Evolutionary conservation across 1,140 invertebrate species (phyloP).

Genomic region (Cyclina sinensis): DNA sequence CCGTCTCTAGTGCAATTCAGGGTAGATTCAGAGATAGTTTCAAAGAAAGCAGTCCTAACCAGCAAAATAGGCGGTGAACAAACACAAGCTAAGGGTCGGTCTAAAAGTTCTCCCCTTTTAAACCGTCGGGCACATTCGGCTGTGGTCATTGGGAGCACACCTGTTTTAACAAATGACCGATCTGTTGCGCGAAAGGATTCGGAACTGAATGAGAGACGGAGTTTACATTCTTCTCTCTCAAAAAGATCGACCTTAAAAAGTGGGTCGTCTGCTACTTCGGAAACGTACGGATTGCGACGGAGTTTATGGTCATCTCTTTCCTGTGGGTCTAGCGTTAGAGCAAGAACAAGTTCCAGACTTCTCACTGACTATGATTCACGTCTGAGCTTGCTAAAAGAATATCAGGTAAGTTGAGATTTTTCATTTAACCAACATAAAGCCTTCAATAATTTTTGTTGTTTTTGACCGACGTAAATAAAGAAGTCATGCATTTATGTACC

Average conservation of each 20-base stretch:
- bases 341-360: not conserved
- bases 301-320: conserved; percentile 1
- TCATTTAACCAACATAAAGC: not conserved
- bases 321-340: not conserved
- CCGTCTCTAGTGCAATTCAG: not conserved
- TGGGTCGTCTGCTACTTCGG: not conserved
- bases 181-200: not conserved
- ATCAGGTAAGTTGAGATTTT: conserved; percentile 38
- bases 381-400: conserved; percentile 33
- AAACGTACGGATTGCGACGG: not conserved
- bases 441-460: not conserved
- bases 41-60: not conserved
- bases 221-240: not conserved
- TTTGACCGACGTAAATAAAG: not conserved
- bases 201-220: not conserved
- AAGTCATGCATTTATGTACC: no score
- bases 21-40: not conserved
- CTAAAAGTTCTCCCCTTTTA: not conserved
- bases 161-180: not conserved
- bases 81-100: not conserved
- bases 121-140: not conserved
- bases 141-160: not conserved
- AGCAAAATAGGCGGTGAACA: not conserved
- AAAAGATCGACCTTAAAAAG: not conserved
- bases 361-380: conserved; percentile 40